phyloP scores from a whole-genome alignment of 2,113 vertebrate species.

The Cebus imitator region DNA sequence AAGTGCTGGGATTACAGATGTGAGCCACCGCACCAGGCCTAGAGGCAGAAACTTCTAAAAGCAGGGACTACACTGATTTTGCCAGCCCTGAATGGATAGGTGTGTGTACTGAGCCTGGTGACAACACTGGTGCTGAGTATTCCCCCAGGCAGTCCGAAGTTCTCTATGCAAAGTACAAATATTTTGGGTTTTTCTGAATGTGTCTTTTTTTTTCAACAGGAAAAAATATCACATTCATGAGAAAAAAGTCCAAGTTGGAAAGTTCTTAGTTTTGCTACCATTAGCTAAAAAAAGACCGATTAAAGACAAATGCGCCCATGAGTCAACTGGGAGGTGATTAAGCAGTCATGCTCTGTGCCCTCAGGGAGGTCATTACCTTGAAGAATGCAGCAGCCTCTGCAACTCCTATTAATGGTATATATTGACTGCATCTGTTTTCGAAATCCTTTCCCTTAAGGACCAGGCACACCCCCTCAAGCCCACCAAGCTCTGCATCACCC shows the following conservation, averaged over 20 bases:
- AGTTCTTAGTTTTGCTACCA: conserved; percentile 47
- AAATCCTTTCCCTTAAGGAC: conserved; percentile 46
- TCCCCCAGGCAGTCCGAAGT: background rate
- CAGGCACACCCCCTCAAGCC: background rate
- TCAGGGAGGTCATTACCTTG: conserved; percentile 36
- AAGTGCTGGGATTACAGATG: background rate
- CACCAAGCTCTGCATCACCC: background rate
- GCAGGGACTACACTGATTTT: background rate
- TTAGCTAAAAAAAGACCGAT: conserved; percentile 27
- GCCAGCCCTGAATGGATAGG: background rate
- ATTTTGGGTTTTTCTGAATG: background rate
- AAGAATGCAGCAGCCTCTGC: conserved; percentile 42
- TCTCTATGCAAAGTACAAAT: background rate
- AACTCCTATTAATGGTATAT: conserved; percentile 45
- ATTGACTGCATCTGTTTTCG: conserved; percentile 44
- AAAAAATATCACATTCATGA: conserved; percentile 31
- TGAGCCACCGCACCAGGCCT: background rate
- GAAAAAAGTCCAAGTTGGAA: conserved; percentile 13
- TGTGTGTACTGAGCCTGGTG: background rate
- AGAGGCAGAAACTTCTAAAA: background rate
- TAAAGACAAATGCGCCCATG: conserved; percentile 50
- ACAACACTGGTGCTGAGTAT: background rate
- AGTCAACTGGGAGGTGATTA: conserved; percentile 42
- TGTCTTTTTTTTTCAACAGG: background rate
- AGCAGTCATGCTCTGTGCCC: background rate